phyloP scores from a whole-genome alignment of 2,888 invertebrate genomes.

The Chloroclysta siterata region DNA sequence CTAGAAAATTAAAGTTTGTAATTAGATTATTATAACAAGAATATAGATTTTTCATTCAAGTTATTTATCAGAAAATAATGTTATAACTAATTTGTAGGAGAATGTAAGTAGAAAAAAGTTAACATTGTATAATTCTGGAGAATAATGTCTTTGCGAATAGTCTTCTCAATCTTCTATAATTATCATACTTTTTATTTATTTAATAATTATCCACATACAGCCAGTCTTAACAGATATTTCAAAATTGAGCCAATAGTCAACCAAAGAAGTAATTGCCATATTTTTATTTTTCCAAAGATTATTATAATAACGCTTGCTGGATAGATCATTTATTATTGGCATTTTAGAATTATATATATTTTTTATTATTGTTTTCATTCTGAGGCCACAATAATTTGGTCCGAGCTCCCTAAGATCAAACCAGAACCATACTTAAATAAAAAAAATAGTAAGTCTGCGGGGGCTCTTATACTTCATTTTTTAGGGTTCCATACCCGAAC shows the following conservation, averaged over 20 bases:
- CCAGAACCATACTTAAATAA: too few relatives aligned
- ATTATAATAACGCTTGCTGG: not conserved
- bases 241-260: not conserved
- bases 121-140: not conserved
- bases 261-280: constrained; percentile 6
- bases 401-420: too few relatives aligned
- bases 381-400: not conserved
- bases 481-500: too few relatives aligned
- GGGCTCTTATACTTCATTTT: too few relatives aligned
- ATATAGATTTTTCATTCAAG: constrained; percentile 25
- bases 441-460: too few relatives aligned
- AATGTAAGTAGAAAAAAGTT: not conserved
- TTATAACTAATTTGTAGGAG: not conserved
- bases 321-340: not conserved
- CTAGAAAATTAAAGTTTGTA: constrained; percentile 15
- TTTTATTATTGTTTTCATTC: not conserved
- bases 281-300: constrained; percentile 2
- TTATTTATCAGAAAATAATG: constrained; percentile 14
- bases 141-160: not conserved
- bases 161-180: not conserved
- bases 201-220: not conserved
- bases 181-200: too few relatives aligned
- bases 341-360: not conserved
- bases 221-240: not conserved
- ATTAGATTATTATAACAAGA: constrained; percentile 11